Evolutionary conservation across 2,888 invertebrate genomes (phyloP), one percentile per base, ranked within the genome.

Genomic region (Sthenelais limicola): DNA sequence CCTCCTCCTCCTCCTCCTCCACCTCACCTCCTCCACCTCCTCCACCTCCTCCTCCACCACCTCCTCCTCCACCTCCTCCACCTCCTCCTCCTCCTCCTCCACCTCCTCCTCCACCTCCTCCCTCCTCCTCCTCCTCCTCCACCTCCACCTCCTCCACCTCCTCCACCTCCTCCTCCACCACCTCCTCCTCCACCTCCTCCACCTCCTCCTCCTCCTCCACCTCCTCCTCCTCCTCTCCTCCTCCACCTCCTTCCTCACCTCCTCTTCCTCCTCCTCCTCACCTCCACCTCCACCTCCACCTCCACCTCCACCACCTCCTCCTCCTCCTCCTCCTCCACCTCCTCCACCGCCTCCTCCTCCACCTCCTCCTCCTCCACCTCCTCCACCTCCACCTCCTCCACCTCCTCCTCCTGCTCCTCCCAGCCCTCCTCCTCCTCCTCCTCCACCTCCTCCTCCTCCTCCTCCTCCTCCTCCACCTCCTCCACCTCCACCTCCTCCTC

Each of bases 1-100:
- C n/a, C n/a, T n/a, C n/a, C n/a, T n/a, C n/a, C n/a, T n/a, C n/a
- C n/a, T n/a, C n/a, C n/a, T n/a, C n/a, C n/a, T n/a, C n/a, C n/a
- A n/a, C n/a, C n/a, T n/a, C n/a, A n/a, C n/a, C n/a, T n/a, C n/a
- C n/a, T n/a, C n/a, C n/a, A 15, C 62, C 62, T 18, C 30, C 62
- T 21, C 28, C 51, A 24, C 26, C 33, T n/a, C 18, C 47, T 24
- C 7, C 35, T 69, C 9, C 24, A 24, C 21, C 28, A 24, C 33
- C 66, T 12, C 28, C 70, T 69, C 9, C 66, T 18, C 51, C 66
- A n/a, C 9, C 70, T 70, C 68, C 68, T 68, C 5, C 70, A 12
- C 26, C 66, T 24, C 21, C 18, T 43, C 12, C 66, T 33, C 35
- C 12, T 68, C 18, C 56, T 24, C n/a, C 30, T 28, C 12, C 51